Base-by-base conservation (phyloP, 2,888 invertebrate species). In the Drosophila sordidula region DNA sequence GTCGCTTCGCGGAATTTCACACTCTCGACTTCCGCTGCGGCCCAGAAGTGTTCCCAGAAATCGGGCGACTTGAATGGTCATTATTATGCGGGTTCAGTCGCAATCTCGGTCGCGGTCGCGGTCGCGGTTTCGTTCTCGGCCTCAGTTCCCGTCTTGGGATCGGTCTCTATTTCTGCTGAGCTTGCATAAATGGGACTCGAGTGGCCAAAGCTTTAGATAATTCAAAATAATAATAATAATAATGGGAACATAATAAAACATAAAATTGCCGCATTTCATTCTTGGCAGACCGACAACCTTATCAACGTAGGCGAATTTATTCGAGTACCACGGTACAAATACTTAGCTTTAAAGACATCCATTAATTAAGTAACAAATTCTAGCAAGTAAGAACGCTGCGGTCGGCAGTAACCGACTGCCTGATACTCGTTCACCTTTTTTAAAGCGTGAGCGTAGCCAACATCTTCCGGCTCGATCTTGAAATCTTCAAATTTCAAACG, bases 281-380 rank as follows among this genome's bases (percentile, higher is more conserved):
- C 81, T 78, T 73, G 76, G 70, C 63, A 76, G 70, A 67, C 85
- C 85, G 82, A 70, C 80, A 83, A 77, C 68, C 76, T 74, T 80
- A 85, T 80, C 75, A 68, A 73, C 64, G 71, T 29, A 9, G 42
- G 16, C 6, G 47, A 45, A 45, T 12, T 34, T 34, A 34, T 11
- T 16, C 14, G 9, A 9, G 9, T 16, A 9, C 14, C 2, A 42
- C 12, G 11, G 6, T 16, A 39, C 8, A 36, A 46, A 26, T 14
- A 11, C 14, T 54, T 34, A 11, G 0, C 11, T 14, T 2, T 8
- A 29, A 38, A 29, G 50, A 25, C 38, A 29, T 29, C 38, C 18
- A 47, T 38, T 29, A 36, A 6, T 45, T n/a, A 38, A 49, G 8
- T 1, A 34, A 9, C 3, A 16, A 49, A 16, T 49, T 26, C 6